Percentiles rank a stretch among this genome's conserved stretches.
Evolutionary conservation across 2,797 vertebrate genomes (phyloP).

Genomic region (Acrocephalus scirpaceus): DNA sequence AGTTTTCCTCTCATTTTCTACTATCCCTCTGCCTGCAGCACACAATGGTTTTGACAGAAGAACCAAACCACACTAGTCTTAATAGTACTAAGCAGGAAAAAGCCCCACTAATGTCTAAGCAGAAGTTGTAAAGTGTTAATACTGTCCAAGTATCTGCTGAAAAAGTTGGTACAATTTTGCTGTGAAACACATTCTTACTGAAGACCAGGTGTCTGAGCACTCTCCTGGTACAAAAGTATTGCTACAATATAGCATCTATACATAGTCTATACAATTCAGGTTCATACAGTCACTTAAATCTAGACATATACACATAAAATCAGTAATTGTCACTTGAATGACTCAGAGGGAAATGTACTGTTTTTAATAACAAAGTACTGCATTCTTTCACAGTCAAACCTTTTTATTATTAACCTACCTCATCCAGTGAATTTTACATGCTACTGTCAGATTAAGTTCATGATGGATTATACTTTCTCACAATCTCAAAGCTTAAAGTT

Average conservation of each 20-base stretch:
- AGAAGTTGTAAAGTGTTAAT: neutral
- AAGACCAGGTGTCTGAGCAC: neutral
- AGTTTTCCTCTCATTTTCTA: neutral
- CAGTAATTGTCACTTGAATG: neutral
- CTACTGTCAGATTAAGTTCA: neutral
- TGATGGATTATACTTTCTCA: neutral
- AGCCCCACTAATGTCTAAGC: fast-evolving
- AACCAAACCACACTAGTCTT: neutral
- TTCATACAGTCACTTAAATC: neutral
- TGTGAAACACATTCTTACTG: neutral
- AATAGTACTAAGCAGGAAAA: neutral
- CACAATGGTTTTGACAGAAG: neutral
- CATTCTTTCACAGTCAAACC: neutral
- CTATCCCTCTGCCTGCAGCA: neutral
- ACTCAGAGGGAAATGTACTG: neutral
- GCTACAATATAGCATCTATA: neutral
- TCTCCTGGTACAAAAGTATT: neutral
- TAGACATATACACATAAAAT: neutral
- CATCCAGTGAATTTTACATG: neutral
- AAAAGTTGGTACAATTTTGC: neutral
- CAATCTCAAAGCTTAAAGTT: neutral
- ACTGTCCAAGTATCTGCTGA: neutral
- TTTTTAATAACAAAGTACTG: neutral
- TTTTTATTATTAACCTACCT: neutral
- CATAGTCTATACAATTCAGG: neutral